Evolutionary conservation across 2,797 vertebrate genomes (phyloP), one percentile per base, ranked within the genome.

Genomic region (Eleutherodactylus coqui): DNA sequence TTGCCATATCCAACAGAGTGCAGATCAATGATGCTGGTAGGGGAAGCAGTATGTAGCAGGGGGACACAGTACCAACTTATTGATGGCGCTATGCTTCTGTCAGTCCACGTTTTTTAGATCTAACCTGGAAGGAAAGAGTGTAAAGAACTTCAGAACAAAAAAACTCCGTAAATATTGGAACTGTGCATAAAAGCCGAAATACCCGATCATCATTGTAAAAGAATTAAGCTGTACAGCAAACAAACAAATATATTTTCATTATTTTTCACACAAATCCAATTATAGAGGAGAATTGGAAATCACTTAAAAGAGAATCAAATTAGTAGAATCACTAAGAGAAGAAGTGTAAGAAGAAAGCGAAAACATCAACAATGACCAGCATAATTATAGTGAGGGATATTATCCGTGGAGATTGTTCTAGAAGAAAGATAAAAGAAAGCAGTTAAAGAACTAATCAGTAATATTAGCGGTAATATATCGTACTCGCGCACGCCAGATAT

Each of bases 261-360:
- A 73, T 83, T 82, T 75, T 82, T 86, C 47, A 67, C 72, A 82
- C 85, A 86, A 81, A 82, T 86, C 85, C 79, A 86, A 86, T 86
- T 86, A 86, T 82, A 82, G 77, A 86, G 45, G 47, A 70, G 78
- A 85, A 86, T 86, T 86, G 85, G 85, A 82, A 83, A 83, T 83
- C 81, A 83, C 70, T 84, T 87, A 87, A 75, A 85, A 78, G 70
- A 55, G 43, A 83, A 82, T 80, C 72, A 79, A 77, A 79, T 70
- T 82, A 77, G 79, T 73, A 41, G 47, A 76, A 83, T 84, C 43
- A 53, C 67, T 64, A 75, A 78, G 47, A 84, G 45, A 82, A 78
- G 49, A 60, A 84, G 70, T 67, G 87, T 77, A 69, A 32, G 27
- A 77, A 78, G 51, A 84, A 85, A 69, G 47, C 79, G 49, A 70